phyloP scores from a whole-genome alignment of 2,797 vertebrate genomes.

The Micrastur ruficollis region DNA sequence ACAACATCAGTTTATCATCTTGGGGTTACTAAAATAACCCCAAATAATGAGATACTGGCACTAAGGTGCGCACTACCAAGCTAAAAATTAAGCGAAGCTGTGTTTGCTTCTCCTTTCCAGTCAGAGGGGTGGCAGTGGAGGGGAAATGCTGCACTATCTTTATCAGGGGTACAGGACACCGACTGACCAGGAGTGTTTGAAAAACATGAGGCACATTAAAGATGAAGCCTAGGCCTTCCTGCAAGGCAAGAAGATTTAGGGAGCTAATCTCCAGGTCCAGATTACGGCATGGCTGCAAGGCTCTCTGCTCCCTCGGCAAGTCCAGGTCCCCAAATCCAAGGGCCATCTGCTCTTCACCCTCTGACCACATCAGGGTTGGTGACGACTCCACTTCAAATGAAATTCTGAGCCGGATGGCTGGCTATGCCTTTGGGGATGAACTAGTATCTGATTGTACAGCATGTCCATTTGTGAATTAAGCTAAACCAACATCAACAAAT shows the following conservation, averaged over 20 bases:
- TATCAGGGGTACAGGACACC: neutral
- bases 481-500: neutral
- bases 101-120: neutral
- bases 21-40: neutral
- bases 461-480: neutral
- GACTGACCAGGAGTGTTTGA: neutral
- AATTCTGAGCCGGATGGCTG: neutral
- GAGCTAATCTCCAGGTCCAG: neutral
- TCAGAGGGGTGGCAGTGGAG: neutral
- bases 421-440: neutral
- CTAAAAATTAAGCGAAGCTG: neutral
- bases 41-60: neutral
- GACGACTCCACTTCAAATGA: neutral
- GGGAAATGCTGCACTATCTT: neutral
- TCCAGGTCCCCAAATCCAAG: neutral
- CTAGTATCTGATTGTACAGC: neutral
- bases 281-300: neutral
- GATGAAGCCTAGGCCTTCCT: neutral
- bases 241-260: neutral
- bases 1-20: neutral
- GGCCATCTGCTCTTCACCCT: neutral
- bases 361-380: neutral
- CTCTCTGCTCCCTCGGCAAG: neutral
- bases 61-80: neutral
- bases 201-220: neutral